These are phyloP conservation scores for Pelodytes ibericus DNA, from an alignment of 2,797 vertebrate genomes.

Conservation along the genomic window DNA sequence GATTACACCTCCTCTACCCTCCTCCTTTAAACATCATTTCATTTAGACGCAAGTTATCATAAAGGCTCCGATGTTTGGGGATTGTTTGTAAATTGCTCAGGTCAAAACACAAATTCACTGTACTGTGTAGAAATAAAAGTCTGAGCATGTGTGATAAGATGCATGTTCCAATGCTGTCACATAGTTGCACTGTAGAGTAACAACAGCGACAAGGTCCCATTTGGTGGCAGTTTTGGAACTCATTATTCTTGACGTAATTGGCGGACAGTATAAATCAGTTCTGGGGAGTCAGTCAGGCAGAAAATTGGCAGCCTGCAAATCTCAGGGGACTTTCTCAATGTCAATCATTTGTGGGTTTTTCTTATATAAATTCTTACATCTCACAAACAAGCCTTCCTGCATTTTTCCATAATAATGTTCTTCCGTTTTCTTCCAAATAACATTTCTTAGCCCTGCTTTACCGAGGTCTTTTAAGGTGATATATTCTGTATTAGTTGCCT, in stretches of 20 bases:
- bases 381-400: neutral
- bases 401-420: neutral
- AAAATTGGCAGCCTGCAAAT: slow-evolving; percentile 41
- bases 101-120: slow-evolving; percentile 6
- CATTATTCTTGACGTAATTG: slow-evolving; percentile 37
- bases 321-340: slow-evolving; percentile 34
- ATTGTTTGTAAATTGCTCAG: neutral
- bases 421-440: no score
- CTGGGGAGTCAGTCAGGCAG: slow-evolving; percentile 29
- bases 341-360: slow-evolving; percentile 41
- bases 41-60: neutral
- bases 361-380: neutral
- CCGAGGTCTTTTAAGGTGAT: no score
- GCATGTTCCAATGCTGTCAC: slow-evolving; percentile 1
- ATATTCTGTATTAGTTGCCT: no score
- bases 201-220: slow-evolving; percentile 36
- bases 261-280: slow-evolving; percentile 30
- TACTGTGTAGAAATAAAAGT: neutral
- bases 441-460: no score
- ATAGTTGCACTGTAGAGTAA: slow-evolving; percentile 38
- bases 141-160: slow-evolving; percentile 6
- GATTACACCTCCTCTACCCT: slow-evolving; percentile 24
- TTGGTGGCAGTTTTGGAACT: slow-evolving; percentile 35
- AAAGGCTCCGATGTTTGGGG: neutral
- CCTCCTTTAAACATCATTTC: slow-evolving; percentile 12